phyloP scores from a whole-genome alignment of 2,797 vertebrate species.

The Phalanger gymnotis region DNA sequence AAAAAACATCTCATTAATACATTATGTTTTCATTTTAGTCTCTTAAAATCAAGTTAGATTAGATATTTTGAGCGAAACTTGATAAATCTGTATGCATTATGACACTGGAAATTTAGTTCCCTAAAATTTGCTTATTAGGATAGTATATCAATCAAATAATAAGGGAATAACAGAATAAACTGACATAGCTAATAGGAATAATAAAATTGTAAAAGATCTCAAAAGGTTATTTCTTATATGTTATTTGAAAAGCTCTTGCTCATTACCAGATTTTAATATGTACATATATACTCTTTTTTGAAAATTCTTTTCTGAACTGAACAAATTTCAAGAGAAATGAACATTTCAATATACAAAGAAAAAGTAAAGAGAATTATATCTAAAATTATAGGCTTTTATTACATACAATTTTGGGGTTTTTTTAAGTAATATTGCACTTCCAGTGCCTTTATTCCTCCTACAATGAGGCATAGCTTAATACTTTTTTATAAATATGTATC shows the following conservation, averaged over 20 bases:
- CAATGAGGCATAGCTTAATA: constrained; percentile 56
- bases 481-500: constrained; percentile 67
- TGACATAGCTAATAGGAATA: constrained; percentile 56
- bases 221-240: constrained; percentile 67
- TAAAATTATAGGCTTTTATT: not conserved
- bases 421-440: constrained; percentile 22
- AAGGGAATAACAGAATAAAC: constrained; percentile 62
- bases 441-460: constrained; percentile 64
- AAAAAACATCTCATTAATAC: constrained; percentile 37
- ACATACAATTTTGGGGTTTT: not conserved
- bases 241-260: constrained; percentile 60
- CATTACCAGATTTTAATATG: constrained; percentile 53
- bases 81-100: no score
- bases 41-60: constrained; percentile 47
- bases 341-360: not conserved
- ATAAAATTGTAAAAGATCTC: constrained; percentile 55
- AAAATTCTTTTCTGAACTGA: not conserved
- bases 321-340: not conserved
- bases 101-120: constrained; percentile 59
- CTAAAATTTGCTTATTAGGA: constrained; percentile 61
- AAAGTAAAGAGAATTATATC: not conserved
- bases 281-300: not conserved
- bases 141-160: constrained; percentile 48
- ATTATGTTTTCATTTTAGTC: constrained; percentile 39
- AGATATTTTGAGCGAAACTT: constrained; percentile 43